phyloP scores from a whole-genome alignment of 2,888 invertebrate genomes.

The Agrochola lota region DNA sequence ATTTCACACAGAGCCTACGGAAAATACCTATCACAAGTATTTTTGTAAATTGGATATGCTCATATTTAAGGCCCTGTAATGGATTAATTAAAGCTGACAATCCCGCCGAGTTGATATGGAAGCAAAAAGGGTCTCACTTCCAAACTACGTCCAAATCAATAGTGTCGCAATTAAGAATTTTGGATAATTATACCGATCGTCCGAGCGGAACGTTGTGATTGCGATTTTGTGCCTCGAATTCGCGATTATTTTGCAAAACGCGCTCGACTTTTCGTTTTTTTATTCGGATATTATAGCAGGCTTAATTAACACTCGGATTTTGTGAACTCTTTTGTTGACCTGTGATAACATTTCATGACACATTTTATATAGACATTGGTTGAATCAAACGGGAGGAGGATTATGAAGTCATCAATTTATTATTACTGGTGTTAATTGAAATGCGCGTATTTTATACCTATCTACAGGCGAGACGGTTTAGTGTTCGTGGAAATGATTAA shows the following conservation, averaged over 20 bases:
- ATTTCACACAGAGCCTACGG: conserved; percentile 14
- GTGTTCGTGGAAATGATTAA: conserved; percentile 50
- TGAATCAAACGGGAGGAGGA: conserved; percentile 40
- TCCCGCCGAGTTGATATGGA: conserved; percentile 17
- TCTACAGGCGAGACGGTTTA: conserved; percentile 23
- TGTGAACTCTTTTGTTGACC: conserved; percentile 51
- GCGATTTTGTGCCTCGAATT: conserved; percentile 57
- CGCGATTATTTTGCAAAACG: conserved; percentile 56
- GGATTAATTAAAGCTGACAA: conserved; percentile 42
- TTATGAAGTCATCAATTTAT: conserved; percentile 53
- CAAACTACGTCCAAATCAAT: conserved; percentile 74
- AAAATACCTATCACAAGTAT: conserved; percentile 11
- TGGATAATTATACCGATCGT: conserved; percentile 74
- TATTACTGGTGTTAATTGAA: conserved; percentile 55
- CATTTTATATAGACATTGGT: conserved; percentile 31
- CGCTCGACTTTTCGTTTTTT: conserved; percentile 42
- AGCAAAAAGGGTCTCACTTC: conserved; percentile 67
- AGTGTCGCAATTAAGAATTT: conserved; percentile 76
- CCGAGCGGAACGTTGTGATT: conserved; percentile 67
- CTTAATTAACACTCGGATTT: conserved; percentile 60
- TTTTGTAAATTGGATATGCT: conserved; percentile 28
- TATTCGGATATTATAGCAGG: conserved; percentile 41
- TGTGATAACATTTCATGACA: conserved; percentile 24
- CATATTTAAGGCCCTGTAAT: conserved; percentile 37
- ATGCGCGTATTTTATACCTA: conserved; percentile 22